Base-by-base conservation (phyloP, 2,888 invertebrate species). In the Lithosia quadra region DNA sequence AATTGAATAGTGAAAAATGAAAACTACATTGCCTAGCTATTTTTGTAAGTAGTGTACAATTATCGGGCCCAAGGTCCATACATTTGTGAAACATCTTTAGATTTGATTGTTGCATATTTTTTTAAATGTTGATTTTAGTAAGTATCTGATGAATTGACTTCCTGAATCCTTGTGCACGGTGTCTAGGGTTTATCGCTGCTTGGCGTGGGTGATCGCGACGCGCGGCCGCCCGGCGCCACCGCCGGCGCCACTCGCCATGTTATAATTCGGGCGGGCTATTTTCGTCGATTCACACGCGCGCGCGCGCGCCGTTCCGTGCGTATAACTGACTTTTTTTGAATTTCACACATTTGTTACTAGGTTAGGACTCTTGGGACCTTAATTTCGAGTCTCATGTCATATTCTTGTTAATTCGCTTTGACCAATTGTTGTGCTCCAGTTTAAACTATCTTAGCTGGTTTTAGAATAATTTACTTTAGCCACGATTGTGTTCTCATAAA, bases 181-280 rank as follows among this genome's bases (percentile, higher is more conserved):
- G 78, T 78, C 79, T 79, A 82, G 79, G 81, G 80, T 81, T 80
- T 77, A 79, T 78, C 74, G 71, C 72, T 77, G 73, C 82, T 82
- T 79, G 74, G 85, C 83, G 81, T 82, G 83, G 80, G 80, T 76
- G 80, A 73, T 60, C 73, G 68, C 78, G 82, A 74, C 81, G 78
- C 84, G 89, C 89, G 91, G 90, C 89, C 85, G 88, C 83, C 87
- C 88, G 90, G 91, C 92, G 92, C 92, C 92, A 89, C 72, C 82
- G 82, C 87, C 88, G 92, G 93, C 94, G 93, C 93, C 94, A 92
- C 87, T 88, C 90, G 89, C 87, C 91, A 85, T 87, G 91, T 90
- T 93, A 90, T 92, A 94, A 93, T 94, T 94, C 91, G 93, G 94
- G 91, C 92, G 87, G 83, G 92, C 90, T 94, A 94, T 94, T 94